A percentile compares a stretch with the other conserved stretches of the same genome.
phyloP scores from a whole-genome alignment of 2,888 invertebrate genomes.

The Troides helena region DNA sequence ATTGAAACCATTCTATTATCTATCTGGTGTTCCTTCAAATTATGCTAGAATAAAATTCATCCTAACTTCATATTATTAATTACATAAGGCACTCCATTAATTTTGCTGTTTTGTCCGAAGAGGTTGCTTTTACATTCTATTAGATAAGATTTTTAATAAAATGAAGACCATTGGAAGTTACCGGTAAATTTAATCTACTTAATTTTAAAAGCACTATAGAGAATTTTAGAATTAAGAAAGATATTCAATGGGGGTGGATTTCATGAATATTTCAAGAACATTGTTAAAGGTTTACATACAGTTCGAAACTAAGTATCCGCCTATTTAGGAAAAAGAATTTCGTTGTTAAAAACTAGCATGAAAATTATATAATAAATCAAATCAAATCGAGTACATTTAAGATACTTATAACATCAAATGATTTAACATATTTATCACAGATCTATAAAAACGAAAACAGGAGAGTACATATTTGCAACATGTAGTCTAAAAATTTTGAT shows the following conservation, averaged over 20 bases:
- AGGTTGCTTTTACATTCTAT: constrained; percentile 59
- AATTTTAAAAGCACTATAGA: constrained; percentile 15
- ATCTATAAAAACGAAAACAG: constrained; percentile 11
- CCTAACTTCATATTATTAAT: constrained; percentile 78
- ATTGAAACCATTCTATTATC: constrained; percentile 70
- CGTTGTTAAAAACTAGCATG: constrained; percentile 13
- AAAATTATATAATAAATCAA: constrained; percentile 19
- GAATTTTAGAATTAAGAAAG: constrained; percentile 2
- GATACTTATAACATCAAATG: constrained; percentile 1
- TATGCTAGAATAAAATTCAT: constrained; percentile 79
- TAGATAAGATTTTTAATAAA: constrained; percentile 55
- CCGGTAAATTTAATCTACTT: constrained; percentile 40
- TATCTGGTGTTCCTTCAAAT: constrained; percentile 78
- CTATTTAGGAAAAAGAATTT: constrained; percentile 1
- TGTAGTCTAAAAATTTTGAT: neutral
- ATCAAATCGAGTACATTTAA: neutral
- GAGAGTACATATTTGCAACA: constrained; percentile 2
- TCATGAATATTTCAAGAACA: neutral
- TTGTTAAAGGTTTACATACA: neutral
- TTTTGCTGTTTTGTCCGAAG: constrained; percentile 75
- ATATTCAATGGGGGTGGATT: constrained; percentile 1
- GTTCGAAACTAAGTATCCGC: neutral
- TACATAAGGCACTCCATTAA: constrained; percentile 81
- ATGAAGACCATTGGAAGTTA: constrained; percentile 76
- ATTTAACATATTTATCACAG: constrained; percentile 28